phyloP scores from a whole-genome alignment of 2,888 invertebrate species.

The Sisyra terminalis region DNA sequence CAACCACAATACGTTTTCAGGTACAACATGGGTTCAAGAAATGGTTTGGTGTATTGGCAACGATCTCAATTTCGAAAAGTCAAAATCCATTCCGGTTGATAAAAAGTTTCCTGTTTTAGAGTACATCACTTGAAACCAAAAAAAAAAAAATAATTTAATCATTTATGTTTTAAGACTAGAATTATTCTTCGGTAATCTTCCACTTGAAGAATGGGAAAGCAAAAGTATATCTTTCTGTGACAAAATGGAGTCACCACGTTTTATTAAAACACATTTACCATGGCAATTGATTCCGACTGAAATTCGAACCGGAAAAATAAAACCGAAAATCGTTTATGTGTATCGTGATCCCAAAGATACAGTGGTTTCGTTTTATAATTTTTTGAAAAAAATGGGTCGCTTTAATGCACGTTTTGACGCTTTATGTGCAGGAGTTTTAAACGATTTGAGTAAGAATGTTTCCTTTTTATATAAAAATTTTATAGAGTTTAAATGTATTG shows the following conservation, averaged over 20 bases:
- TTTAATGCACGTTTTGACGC: too few relatives aligned
- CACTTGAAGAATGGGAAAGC: too few relatives aligned
- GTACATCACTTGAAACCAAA: neutral
- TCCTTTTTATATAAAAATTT: too few relatives aligned
- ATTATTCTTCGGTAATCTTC: too few relatives aligned
- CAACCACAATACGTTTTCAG: neutral
- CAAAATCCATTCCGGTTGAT: conserved; percentile 15
- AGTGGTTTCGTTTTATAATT: neutral
- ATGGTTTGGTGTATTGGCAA: conserved; percentile 1
- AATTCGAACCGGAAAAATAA: neutral
- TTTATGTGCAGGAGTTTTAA: too few relatives aligned
- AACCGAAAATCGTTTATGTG: conserved; percentile 1
- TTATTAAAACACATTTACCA: neutral
- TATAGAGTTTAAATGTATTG: too few relatives aligned
- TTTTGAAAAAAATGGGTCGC: too few relatives aligned
- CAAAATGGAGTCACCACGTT: neutral
- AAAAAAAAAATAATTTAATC: too few relatives aligned
- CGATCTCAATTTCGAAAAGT: neutral
- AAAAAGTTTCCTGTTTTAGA: conserved; percentile 2
- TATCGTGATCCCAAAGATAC: conserved; percentile 4
- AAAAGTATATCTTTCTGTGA: neutral
- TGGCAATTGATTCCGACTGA: neutral
- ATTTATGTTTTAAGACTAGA: too few relatives aligned
- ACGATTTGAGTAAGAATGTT: too few relatives aligned
- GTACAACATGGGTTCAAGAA: conserved; percentile 1